phyloP scores from a whole-genome alignment of 2,888 invertebrate species.

The Siphonodentalium dalli region DNA sequence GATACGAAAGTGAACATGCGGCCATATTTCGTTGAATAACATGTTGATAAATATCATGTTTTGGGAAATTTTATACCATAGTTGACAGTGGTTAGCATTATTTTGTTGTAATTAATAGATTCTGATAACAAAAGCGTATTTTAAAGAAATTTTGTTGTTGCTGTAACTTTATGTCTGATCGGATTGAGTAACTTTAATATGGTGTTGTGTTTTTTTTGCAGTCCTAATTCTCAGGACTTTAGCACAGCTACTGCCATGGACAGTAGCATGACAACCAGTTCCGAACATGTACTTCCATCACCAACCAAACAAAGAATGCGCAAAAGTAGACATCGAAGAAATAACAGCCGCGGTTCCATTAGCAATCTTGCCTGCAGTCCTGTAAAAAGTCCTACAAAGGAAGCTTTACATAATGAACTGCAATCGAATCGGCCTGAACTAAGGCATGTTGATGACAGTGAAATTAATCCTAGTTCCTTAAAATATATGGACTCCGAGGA shows the following conservation, averaged over 20 bases:
- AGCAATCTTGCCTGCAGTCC: slow-evolving; percentile 48
- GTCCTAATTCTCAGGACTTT: no score
- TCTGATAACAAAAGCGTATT: no score
- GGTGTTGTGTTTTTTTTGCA: no score
- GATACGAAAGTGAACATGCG: not conserved
- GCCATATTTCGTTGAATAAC: no score
- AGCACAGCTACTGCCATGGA: slow-evolving; percentile 38
- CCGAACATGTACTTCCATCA: slow-evolving; percentile 50
- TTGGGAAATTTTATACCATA: no score
- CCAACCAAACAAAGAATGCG: slow-evolving; percentile 56
- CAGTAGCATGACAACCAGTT: slow-evolving; percentile 47
- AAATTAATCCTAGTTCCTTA: slow-evolving; percentile 42
- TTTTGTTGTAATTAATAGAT: no score
- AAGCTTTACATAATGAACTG: slow-evolving; percentile 47
- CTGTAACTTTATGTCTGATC: not conserved
- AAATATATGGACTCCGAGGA: slow-evolving; percentile 46
- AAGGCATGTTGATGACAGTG: slow-evolving; percentile 35
- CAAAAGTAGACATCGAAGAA: slow-evolving; percentile 61
- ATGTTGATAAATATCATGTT: no score
- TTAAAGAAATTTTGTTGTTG: no score
- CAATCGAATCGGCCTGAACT: slow-evolving; percentile 37
- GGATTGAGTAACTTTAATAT: no score
- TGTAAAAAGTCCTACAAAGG: slow-evolving; percentile 50
- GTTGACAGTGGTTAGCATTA: no score
- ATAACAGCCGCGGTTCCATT: slow-evolving; percentile 58